Conservation (phyloP, 2,797 vertebrate species). For the Rhinichthys osculus region DNA sequence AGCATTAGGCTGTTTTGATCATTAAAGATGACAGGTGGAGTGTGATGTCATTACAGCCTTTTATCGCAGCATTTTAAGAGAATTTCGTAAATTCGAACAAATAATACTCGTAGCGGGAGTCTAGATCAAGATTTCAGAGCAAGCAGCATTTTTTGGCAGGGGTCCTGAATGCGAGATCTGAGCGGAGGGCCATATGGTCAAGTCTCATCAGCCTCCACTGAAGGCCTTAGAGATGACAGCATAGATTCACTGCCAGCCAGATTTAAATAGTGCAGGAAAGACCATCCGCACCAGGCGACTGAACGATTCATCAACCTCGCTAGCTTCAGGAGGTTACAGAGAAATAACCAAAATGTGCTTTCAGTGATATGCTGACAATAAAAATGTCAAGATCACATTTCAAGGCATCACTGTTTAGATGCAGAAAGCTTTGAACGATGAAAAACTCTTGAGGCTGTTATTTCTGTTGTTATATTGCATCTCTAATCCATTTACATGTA, state of each 20-base stretch:
- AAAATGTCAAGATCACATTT: slow-evolving; percentile 10
- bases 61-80: background rate
- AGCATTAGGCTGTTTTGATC: slow-evolving; percentile 42
- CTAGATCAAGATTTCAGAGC: slow-evolving; percentile 58
- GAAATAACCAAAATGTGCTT: slow-evolving; percentile 13
- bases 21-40: slow-evolving; percentile 15
- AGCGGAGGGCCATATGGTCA: slow-evolving; percentile 74
- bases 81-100: background rate
- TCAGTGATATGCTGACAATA: background rate
- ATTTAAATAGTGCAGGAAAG: slow-evolving; percentile 32
- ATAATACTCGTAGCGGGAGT: slow-evolving; percentile 52
- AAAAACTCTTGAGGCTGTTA: slow-evolving; percentile 6
- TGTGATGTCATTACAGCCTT: slow-evolving; percentile 21
- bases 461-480: background rate
- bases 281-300: background rate
- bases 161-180: slow-evolving; percentile 70
- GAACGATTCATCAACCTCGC: slow-evolving; percentile 17
- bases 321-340: background rate
- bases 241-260: slow-evolving; percentile 23
- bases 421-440: background rate
- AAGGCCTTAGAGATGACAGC: slow-evolving; percentile 70
- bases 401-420: slow-evolving; percentile 9
- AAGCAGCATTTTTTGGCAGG: slow-evolving; percentile 68
- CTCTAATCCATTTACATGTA: background rate
- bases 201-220: slow-evolving; percentile 73